These are phyloP conservation scores for Hemicrepidius hirtus DNA, from an alignment of 2,888 invertebrate genomes.

Conservation along the genomic window DNA sequence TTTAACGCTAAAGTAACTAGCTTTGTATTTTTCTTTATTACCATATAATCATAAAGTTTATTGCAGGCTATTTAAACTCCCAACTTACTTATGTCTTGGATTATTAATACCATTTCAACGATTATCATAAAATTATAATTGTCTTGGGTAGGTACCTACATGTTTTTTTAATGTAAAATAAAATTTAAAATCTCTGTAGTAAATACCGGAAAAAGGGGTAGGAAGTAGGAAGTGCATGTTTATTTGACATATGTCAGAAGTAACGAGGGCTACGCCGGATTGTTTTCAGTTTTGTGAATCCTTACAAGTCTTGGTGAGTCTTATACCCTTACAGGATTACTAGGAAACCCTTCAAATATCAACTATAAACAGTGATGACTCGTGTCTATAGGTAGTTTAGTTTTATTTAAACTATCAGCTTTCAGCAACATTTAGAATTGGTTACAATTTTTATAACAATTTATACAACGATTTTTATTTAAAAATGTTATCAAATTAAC, in stretches of 20 bases:
- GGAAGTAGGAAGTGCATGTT: conserved; percentile 47
- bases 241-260: conserved; percentile 37
- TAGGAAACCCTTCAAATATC: conserved; percentile 62
- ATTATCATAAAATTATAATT: too few species aligned
- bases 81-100: too few species aligned
- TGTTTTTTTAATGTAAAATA: too few species aligned
- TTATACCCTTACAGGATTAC: conserved; percentile 67
- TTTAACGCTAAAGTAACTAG: not conserved
- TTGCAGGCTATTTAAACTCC: not conserved
- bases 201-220: conserved; percentile 29
- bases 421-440: too few species aligned
- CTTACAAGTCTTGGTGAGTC: conserved; percentile 62
- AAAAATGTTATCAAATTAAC: too few species aligned
- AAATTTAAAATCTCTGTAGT: conserved; percentile 1
- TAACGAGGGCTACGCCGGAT: conserved; percentile 54
- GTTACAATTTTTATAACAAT: too few species aligned
- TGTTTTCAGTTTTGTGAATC: conserved; percentile 63
- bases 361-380: conserved; percentile 30
- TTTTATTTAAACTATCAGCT: not conserved
- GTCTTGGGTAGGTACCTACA: too few species aligned
- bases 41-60: not conserved
- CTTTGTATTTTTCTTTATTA: too few species aligned
- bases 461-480: too few species aligned
- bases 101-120: too few species aligned
- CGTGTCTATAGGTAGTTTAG: not conserved